Evolutionary conservation across 2,113 vertebrate genomes (phyloP).

Genomic region (Leucosticte australis): DNA sequence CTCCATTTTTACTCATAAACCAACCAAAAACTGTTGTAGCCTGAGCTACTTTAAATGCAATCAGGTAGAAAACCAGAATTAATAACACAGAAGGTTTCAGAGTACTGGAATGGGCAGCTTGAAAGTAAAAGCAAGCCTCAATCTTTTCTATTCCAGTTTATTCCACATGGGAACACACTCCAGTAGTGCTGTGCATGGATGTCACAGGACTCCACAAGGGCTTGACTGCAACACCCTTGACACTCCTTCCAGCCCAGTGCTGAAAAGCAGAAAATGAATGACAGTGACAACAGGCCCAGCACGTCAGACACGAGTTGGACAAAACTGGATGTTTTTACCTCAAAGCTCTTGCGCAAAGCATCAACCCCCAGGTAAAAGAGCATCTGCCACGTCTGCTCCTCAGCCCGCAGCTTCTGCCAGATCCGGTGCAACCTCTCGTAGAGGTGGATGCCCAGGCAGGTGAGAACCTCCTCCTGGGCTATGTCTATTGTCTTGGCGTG

Average conservation of each 20-base stretch:
- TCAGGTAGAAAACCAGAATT: neutral
- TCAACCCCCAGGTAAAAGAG: constrained; percentile 94
- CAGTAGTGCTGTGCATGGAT: neutral
- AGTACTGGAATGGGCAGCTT: neutral
- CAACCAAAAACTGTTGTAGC: neutral
- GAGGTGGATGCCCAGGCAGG: constrained; percentile 95
- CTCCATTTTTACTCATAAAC: neutral
- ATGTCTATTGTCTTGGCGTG: constrained; percentile 98
- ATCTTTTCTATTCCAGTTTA: neutral
- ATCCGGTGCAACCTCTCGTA: constrained; percentile 94
- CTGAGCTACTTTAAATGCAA: neutral
- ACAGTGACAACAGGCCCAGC: neutral
- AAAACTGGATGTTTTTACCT: constrained; percentile 72
- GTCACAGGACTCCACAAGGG: neutral
- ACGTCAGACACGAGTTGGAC: neutral
- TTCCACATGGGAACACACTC: neutral
- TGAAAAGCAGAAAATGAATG: neutral
- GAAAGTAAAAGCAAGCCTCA: neutral
- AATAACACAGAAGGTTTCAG: neutral
- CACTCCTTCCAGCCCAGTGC: neutral
- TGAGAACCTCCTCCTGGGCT: constrained; percentile 97
- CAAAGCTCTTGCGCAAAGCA: constrained; percentile 93
- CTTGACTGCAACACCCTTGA: neutral
- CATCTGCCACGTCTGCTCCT: constrained; percentile 98
- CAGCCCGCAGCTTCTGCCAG: constrained; percentile 95